phyloP scores from a whole-genome alignment of 2,113 vertebrate genomes.

The Ptyas mucosa region DNA sequence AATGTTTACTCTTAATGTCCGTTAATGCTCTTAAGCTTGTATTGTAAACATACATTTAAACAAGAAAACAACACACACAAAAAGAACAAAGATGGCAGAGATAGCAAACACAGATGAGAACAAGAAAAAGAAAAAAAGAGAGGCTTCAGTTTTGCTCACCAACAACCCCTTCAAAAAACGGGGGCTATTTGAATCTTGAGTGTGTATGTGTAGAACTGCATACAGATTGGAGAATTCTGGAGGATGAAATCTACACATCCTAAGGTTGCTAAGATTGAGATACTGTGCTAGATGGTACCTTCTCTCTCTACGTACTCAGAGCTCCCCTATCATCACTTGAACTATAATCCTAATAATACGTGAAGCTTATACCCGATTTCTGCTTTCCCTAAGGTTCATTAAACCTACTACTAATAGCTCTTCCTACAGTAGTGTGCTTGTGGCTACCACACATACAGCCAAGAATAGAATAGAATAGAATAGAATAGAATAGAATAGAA shows the following conservation, averaged over 20 bases:
- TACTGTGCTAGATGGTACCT: background rate
- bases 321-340: background rate
- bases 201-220: background rate
- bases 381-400: background rate
- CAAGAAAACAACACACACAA: background rate
- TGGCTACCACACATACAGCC: background rate
- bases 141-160: background rate
- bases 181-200: background rate
- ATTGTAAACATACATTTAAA: background rate
- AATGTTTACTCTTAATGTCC: background rate
- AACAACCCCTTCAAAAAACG: background rate
- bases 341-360: too few relatives aligned
- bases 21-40: background rate
- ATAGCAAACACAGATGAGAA: background rate
- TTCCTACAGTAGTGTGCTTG: background rate
- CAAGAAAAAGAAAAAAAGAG: background rate
- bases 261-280: background rate
- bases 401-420: background rate
- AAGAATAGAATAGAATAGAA: too few relatives aligned
- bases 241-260: background rate
- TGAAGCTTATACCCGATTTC: background rate
- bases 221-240: background rate
- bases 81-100: background rate
- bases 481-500: too few relatives aligned
- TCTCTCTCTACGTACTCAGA: background rate